Percentiles rank a stretch among this genome's conserved stretches.
phyloP scores from a whole-genome alignment of 2,888 invertebrate species.

The Leucozona laternaria region DNA sequence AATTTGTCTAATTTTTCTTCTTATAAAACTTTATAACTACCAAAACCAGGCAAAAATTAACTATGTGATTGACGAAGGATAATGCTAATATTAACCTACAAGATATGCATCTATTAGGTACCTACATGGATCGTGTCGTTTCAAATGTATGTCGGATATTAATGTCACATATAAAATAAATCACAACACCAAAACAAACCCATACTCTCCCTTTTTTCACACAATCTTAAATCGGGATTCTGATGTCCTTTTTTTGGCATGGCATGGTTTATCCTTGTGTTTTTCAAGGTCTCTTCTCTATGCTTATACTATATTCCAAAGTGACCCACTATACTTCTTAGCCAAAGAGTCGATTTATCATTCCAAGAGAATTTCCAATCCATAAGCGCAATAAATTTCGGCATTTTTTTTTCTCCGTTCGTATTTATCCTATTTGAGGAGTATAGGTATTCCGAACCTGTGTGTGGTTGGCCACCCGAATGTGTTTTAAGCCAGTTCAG shows the following conservation, averaged over 20 bases:
- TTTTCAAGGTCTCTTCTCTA: conserved; percentile 4
- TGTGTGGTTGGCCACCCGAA: conserved; percentile 26
- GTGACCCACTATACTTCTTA: conserved; percentile 26
- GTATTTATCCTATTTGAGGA: neutral
- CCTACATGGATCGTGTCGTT: conserved; percentile 15
- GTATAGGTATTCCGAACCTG: neutral
- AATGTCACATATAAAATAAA: conserved; percentile 30
- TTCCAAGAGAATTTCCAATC: conserved; percentile 25
- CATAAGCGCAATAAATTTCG: conserved; percentile 31
- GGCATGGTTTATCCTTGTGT: conserved; percentile 23
- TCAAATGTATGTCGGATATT: conserved; percentile 16
- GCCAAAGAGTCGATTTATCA: conserved; percentile 33
- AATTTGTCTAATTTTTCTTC: neutral
- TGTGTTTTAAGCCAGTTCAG: conserved; percentile 34
- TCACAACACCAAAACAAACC: conserved; percentile 12
- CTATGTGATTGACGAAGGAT: conserved; percentile 1
- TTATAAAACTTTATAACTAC: neutral
- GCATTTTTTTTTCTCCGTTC: neutral
- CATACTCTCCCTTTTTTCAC: neutral
- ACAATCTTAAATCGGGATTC: conserved; percentile 19
- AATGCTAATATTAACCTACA: neutral
- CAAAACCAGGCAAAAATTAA: neutral
- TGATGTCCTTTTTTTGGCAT: neutral
- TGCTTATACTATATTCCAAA: neutral
- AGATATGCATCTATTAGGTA: neutral